phyloP scores from a whole-genome alignment of 23 tunicate species.

The Styela plicata region DNA sequence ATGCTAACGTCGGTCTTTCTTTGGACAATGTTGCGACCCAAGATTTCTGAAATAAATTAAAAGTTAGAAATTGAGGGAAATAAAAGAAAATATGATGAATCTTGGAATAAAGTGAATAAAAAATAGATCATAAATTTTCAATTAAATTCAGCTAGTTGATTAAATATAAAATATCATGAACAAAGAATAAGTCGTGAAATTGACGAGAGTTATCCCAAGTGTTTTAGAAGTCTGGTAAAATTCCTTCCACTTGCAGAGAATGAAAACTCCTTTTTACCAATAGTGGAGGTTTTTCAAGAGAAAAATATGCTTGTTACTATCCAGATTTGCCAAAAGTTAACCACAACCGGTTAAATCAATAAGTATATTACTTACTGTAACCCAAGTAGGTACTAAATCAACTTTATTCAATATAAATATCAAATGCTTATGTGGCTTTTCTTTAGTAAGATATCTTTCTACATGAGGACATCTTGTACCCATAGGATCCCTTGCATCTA shows the following conservation, averaged over 20 bases:
- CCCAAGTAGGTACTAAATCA: slow-evolving; percentile 90
- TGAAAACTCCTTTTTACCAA: no score
- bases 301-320: no score
- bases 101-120: no score
- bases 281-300: no score
- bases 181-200: no score
- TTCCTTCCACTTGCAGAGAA: no score
- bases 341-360: not conserved
- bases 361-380: slow-evolving; percentile 39
- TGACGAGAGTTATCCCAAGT: no score
- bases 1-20: slow-evolving; percentile 93
- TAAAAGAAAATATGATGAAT: no score
- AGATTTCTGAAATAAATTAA: slow-evolving; percentile 52
- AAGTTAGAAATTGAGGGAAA: not conserved
- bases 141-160: no score
- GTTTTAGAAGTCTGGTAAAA: no score
- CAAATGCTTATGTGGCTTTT: slow-evolving; percentile 95
- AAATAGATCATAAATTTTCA: no score
- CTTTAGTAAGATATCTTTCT: slow-evolving; percentile 80
- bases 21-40: slow-evolving; percentile 92
- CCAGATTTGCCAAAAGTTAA: not conserved
- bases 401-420: slow-evolving; percentile 92
- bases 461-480: slow-evolving; percentile 89
- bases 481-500: slow-evolving; percentile 94
- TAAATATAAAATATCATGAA: no score